These are phyloP conservation scores for Diadophis punctatus DNA, from an alignment of 2,113 vertebrate genomes.

Conservation along the genomic window DNA sequence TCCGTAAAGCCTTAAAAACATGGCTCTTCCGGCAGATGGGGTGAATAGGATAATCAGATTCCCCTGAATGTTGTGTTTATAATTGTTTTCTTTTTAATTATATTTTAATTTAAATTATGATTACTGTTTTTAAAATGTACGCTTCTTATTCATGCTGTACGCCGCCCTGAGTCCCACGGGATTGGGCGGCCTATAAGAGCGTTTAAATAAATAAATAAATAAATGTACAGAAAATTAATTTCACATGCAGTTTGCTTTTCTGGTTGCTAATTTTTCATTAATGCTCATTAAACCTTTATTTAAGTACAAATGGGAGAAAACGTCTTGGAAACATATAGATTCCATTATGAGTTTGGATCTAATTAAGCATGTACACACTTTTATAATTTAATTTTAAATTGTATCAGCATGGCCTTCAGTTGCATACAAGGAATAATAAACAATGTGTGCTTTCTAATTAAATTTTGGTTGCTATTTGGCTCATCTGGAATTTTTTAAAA, in stretches of 20 bases:
- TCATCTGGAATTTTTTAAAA: neutral
- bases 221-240: slow-evolving; percentile 32
- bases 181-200: too few species aligned
- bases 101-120: too few species aligned
- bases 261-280: slow-evolving; percentile 14
- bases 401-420: neutral
- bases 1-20: too few species aligned
- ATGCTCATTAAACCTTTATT: slow-evolving; percentile 26
- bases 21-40: too few species aligned
- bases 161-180: too few species aligned
- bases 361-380: neutral
- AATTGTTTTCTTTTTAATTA: too few species aligned
- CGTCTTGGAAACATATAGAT: slow-evolving; percentile 1
- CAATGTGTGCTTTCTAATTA: neutral
- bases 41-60: too few species aligned
- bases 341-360: neutral
- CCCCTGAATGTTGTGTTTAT: too few species aligned
- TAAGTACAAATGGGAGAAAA: neutral
- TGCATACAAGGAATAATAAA: neutral
- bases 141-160: too few species aligned
- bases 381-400: neutral
- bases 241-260: slow-evolving; percentile 17
- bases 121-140: too few species aligned
- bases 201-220: too few species aligned
- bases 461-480: neutral